These are phyloP conservation scores for Zaprionus lineosus DNA, from an alignment of 2,888 invertebrate species.

Conservation along the genomic window DNA sequence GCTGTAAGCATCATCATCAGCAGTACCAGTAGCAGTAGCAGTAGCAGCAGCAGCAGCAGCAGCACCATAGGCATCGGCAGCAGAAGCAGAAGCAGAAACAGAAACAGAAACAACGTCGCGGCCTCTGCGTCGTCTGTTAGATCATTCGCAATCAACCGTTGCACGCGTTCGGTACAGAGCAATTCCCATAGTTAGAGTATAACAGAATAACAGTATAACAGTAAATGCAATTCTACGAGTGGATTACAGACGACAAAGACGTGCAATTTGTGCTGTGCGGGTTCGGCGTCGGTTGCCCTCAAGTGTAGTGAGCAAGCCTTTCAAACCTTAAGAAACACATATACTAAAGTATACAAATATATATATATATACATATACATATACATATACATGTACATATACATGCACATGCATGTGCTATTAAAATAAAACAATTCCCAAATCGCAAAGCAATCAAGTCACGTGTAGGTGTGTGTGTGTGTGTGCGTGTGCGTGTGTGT, in stretches of 20 bases:
- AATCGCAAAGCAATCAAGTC: constrained; percentile 30
- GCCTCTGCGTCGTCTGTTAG: constrained; percentile 64
- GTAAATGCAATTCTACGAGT: constrained; percentile 36
- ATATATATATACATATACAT: background rate
- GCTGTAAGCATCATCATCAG: constrained; percentile 6
- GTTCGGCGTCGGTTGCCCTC: constrained; percentile 23
- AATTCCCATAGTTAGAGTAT: constrained; percentile 6
- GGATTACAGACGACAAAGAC: constrained; percentile 34
- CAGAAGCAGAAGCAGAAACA: constrained; percentile 9
- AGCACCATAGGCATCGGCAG: no score
- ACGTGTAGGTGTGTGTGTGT: constrained; percentile 18
- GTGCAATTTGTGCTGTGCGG: constrained; percentile 24
- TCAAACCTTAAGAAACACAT: background rate
- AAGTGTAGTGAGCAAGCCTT: constrained; percentile 1
- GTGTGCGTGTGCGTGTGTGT: constrained; percentile 3
- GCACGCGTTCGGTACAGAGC: constrained; percentile 70
- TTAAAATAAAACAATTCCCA: constrained; percentile 22
- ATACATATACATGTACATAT: no score
- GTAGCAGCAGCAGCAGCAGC: constrained; percentile 14
- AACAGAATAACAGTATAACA: constrained; percentile 1
- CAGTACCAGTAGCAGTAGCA: constrained; percentile 12
- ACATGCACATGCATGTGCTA: no score
- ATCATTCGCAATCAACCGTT: constrained; percentile 80
- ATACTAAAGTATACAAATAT: background rate
- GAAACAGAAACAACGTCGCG: constrained; percentile 63